Conservation (phyloP, 2,888 invertebrate species). For the Caenorhabditis sp. region DNA sequence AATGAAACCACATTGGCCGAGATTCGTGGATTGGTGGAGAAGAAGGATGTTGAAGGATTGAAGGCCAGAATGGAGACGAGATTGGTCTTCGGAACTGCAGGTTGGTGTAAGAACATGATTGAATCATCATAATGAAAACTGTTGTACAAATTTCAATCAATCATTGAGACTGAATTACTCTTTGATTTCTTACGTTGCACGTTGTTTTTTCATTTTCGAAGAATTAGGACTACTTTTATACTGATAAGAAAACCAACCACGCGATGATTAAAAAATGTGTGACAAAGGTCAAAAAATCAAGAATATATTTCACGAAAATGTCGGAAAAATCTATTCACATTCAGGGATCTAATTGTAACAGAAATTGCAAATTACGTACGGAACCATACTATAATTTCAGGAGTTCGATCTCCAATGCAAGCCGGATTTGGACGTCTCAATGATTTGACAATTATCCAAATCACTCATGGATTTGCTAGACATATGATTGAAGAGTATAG, state of each 20-base stretch:
- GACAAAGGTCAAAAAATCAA: too few species aligned
- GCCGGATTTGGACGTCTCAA: constrained; percentile 94
- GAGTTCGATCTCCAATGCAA: constrained; percentile 88
- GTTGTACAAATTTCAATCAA: too few species aligned
- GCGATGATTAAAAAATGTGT: neutral
- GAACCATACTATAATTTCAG: constrained; percentile 59
- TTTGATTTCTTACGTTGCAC: neutral
- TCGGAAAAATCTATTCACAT: too few species aligned
- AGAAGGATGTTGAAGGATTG: constrained; percentile 70
- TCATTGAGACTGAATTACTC: too few species aligned
- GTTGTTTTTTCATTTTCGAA: too few species aligned
- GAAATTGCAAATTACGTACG: too few species aligned
- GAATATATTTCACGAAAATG: neutral
- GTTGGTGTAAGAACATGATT: constrained; percentile 55
- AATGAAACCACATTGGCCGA: constrained; percentile 67
- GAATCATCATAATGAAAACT: too few species aligned
- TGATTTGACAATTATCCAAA: constrained; percentile 87
- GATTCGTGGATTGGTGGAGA: constrained; percentile 69
- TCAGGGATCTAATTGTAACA: too few species aligned
- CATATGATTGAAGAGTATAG: constrained; percentile 53
- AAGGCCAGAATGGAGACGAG: constrained; percentile 70
- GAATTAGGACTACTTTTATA: too few species aligned
- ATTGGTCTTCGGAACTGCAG: constrained; percentile 75
- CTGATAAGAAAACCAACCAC: neutral
- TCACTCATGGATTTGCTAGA: constrained; percentile 74